Evolutionary conservation across 53 echinoderm and acorn worm species (phyloP).

Genomic region (Patiria pectinifera): DNA sequence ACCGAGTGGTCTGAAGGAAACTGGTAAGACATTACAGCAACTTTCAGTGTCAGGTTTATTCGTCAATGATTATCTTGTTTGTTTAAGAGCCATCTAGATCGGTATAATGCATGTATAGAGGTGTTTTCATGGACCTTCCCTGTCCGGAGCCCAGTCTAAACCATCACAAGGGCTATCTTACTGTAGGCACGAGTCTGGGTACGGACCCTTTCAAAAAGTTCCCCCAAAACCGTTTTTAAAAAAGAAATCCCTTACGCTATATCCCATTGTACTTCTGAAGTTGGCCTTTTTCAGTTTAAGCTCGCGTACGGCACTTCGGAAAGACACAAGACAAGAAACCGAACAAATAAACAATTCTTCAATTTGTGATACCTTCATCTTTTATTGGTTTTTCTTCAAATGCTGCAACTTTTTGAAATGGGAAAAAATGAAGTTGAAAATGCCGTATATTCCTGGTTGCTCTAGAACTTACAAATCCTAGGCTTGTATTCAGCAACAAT

Average conservation of each 20-base stretch:
- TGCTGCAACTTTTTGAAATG: neutral
- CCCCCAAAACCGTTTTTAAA: too few species aligned
- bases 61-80: too few species aligned
- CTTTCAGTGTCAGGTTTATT: too few species aligned
- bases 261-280: too few species aligned
- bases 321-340: neutral
- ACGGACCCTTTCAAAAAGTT: too few species aligned
- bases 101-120: too few species aligned
- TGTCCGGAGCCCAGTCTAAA: too few species aligned
- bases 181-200: too few species aligned
- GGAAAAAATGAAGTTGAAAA: neutral
- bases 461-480: neutral
- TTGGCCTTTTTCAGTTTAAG: neutral
- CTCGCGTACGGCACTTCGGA: neutral
- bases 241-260: too few species aligned
- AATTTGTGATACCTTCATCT: neutral
- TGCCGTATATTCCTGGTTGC: neutral
- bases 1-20: slow-evolving; percentile 82
- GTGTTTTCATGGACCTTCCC: too few species aligned
- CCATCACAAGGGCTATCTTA: too few species aligned
- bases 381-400: neutral
- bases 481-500: neutral
- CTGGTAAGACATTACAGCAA: slow-evolving; percentile 68
- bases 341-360: neutral
- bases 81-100: too few species aligned